These are phyloP conservation scores for Habropoda laboriosa DNA, from an alignment of 1,140 invertebrate species.

Conservation along the genomic window DNA sequence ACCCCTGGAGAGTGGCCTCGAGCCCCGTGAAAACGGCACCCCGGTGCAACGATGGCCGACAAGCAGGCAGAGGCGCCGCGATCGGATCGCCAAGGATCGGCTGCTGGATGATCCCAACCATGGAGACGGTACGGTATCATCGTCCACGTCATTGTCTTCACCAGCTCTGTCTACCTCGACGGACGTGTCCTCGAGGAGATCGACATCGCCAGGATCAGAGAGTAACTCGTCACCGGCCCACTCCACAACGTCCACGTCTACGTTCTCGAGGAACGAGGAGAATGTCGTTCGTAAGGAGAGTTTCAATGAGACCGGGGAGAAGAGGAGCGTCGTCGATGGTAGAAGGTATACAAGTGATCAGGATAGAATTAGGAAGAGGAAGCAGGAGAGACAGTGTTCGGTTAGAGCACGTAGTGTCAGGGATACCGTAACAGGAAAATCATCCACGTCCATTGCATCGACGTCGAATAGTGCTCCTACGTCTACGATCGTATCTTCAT, in stretches of 20 bases:
- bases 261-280: neutral
- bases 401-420: slow-evolving; percentile 1
- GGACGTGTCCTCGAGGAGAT: slow-evolving; percentile 40
- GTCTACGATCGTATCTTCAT: slow-evolving; percentile 34
- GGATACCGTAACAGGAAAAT: neutral
- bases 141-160: slow-evolving; percentile 51
- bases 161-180: slow-evolving; percentile 40
- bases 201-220: slow-evolving; percentile 46
- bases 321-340: neutral
- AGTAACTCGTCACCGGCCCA: slow-evolving; percentile 45
- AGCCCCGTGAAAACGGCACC: slow-evolving; percentile 62
- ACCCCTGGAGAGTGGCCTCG: slow-evolving; percentile 62
- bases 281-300: neutral
- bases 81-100: slow-evolving; percentile 18
- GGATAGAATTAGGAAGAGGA: slow-evolving; percentile 34
- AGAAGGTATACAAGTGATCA: neutral
- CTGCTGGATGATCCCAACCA: neutral
- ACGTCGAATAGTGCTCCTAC: slow-evolving; percentile 3
- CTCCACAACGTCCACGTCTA: slow-evolving; percentile 39
- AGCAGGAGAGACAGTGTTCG: slow-evolving; percentile 27
- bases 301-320: neutral
- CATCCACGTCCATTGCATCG: neutral
- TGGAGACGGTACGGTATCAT: slow-evolving; percentile 20
- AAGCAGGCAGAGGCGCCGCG: slow-evolving; percentile 38
- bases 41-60: slow-evolving; percentile 51